These are phyloP conservation scores for Hoplostethus atlanticus DNA, from an alignment of 2,797 vertebrate genomes.

Conservation along the genomic window DNA sequence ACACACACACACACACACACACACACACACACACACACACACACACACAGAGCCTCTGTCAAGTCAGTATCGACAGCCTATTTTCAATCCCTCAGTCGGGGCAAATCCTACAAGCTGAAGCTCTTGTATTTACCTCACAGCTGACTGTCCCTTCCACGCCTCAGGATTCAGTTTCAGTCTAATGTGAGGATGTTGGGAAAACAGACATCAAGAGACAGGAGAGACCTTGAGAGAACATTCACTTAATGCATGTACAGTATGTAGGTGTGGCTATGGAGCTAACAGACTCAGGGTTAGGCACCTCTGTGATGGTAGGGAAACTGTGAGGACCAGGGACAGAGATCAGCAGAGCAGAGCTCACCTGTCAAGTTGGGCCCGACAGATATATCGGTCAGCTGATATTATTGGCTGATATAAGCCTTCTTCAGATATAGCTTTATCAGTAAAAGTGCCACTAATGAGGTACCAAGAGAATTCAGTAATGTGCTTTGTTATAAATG, in stretches of 20 bases:
- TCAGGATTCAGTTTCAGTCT: slow-evolving; percentile 20
- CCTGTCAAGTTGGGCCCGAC: not conserved
- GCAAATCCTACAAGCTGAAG: slow-evolving; percentile 34
- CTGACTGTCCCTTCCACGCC: slow-evolving; percentile 11
- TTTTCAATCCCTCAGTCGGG: slow-evolving; percentile 33
- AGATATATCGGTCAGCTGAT: too few relatives aligned
- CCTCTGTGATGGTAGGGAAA: not conserved
- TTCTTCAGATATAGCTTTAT: too few relatives aligned
- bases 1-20: not conserved
- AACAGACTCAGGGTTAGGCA: not conserved
- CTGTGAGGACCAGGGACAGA: not conserved
- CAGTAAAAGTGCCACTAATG: too few relatives aligned
- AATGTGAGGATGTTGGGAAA: not conserved
- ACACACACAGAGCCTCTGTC: slow-evolving; percentile 4
- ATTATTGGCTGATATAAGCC: too few relatives aligned
- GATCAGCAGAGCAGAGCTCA: not conserved
- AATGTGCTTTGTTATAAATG: too few relatives aligned
- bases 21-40: not conserved
- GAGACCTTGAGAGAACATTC: not conserved
- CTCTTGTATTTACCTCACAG: slow-evolving; percentile 40
- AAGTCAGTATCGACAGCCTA: slow-evolving; percentile 41
- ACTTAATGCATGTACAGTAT: not conserved
- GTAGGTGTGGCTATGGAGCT: not conserved
- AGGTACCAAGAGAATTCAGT: too few relatives aligned
- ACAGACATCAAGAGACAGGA: not conserved